These are phyloP conservation scores for Zaprionus bogoriensis DNA, from an alignment of 2,888 invertebrate species.

Conservation along the genomic window DNA sequence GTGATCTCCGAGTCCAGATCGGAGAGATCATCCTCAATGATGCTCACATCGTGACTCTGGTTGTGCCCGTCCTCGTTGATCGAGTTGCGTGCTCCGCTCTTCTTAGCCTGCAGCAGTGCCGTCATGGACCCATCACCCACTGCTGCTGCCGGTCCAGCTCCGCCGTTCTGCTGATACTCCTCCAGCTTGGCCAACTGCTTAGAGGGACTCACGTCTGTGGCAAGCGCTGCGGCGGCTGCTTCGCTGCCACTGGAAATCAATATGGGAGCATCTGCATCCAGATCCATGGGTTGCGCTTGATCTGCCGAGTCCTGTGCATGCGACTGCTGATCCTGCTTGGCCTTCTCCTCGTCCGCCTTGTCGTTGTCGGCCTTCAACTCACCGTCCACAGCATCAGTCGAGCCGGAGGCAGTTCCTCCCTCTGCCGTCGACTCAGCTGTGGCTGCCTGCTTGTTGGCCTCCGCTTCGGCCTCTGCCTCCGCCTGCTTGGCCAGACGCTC, in stretches of 20 bases:
- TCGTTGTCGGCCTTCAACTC: conserved; percentile 34
- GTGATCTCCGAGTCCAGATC: conserved; percentile 95
- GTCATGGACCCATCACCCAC: conserved; percentile 63
- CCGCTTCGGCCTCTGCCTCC: conserved; percentile 64
- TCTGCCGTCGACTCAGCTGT: conserved; percentile 6
- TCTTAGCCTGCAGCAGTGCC: conserved; percentile 78
- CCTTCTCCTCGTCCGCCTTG: conserved; percentile 5
- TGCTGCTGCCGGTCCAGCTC: conserved; percentile 27
- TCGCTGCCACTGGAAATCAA: conserved; percentile 10
- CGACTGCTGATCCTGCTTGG: conserved; percentile 23
- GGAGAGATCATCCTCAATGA: conserved; percentile 87
- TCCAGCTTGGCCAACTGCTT: conserved; percentile 38
- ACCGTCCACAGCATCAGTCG: background rate
- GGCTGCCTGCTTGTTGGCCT: conserved; percentile 48
- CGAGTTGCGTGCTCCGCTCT: conserved; percentile 66
- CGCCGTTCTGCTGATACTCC: conserved; percentile 46
- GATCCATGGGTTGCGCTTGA: conserved; percentile 69
- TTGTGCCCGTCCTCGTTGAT: conserved; percentile 79
- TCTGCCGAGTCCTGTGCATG: conserved; percentile 13
- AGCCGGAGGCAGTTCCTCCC: background rate
- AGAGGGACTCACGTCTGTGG: conserved; percentile 17
- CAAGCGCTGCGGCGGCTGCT: background rate
- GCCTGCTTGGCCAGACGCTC: conserved; percentile 65
- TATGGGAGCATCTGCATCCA: conserved; percentile 56
- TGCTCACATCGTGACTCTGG: conserved; percentile 79